Evolutionary conservation across 1,140 invertebrate genomes (phyloP).

Genomic region (Cydia strobilella): DNA sequence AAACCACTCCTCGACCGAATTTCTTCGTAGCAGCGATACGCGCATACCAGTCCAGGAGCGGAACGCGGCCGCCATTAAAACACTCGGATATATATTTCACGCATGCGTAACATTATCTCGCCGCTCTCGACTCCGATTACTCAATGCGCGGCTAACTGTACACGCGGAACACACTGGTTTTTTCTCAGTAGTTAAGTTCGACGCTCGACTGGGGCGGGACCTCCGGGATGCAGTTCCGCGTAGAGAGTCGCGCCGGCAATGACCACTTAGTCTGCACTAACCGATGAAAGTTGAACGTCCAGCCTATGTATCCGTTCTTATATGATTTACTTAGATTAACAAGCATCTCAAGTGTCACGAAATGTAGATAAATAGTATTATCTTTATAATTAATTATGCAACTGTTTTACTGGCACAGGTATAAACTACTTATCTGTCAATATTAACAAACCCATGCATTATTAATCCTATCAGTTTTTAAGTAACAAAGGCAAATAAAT

Average conservation of each 20-base stretch:
- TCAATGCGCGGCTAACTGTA: constrained; percentile 77
- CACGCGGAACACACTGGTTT: constrained; percentile 46
- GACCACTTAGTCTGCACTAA: not conserved
- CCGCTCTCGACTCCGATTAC: constrained; percentile 74
- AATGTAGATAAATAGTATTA: not conserved
- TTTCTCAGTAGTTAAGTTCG: constrained; percentile 11
- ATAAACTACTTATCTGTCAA: constrained; percentile 10
- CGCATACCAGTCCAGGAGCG: constrained; percentile 73
- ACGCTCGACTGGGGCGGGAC: constrained; percentile 15
- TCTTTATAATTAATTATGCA: not conserved
- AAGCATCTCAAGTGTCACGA: not conserved
- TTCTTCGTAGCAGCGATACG: constrained; percentile 68
- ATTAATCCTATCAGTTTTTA: not conserved
- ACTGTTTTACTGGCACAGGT: not conserved
- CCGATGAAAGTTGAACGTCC: not conserved
- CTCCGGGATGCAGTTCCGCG: constrained; percentile 11
- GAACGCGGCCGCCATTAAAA: constrained; percentile 77
- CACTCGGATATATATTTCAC: constrained; percentile 77
- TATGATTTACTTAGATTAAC: not conserved
- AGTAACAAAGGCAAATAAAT: not conserved
- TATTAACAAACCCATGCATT: constrained; percentile 9
- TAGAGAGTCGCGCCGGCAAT: constrained; percentile 7
- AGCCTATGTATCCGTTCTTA: not conserved
- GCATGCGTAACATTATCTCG: constrained; percentile 77
- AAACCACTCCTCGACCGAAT: constrained; percentile 75